Evolutionary conservation across 2,888 invertebrate genomes (phyloP), one percentile per base, ranked within the genome.

Genomic region (Horisme vitalbata): DNA sequence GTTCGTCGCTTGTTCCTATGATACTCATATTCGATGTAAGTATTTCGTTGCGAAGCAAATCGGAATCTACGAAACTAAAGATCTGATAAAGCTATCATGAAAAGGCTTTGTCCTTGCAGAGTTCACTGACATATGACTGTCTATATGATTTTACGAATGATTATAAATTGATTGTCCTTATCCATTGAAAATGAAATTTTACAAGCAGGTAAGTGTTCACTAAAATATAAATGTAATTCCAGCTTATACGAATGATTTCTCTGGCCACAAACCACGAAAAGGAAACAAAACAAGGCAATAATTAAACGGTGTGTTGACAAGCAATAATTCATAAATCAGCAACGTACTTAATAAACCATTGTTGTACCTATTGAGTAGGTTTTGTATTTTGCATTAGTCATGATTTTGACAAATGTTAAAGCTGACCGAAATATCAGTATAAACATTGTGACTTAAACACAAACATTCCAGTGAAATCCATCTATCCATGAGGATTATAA

Each of bases 1-100:
- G 68, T 63, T 68, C 62, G 70, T 65, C 61, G 63, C 68, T 73
- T 76, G 81, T 75, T 75, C 78, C 82, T 80, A 83, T 80, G 77
- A 83, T 83, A 81, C 81, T 79, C 70, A 68, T 75, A 82, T 82
- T 79, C 77, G 76, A 62, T n/a, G n/a, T n/a, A n/a, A 77, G 77
- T 75, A 80, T 80, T 78, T 77, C 80, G 77, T 79, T 71, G 78
- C 69, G 68, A 71, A 83, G 81, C 84, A 80, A 83, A 75, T 74
- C 68, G 75, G 65, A 80, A 83, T 84, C 69, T 65, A 79, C 82
- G 79, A 81, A 76, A 83, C 80, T 82, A 79, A 84, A 84, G 84
- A 83, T 86, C 86, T 83, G 87, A 84, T 85, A 83, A 75, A 79
- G 80, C 74, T 83, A 83, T 83, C 79, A 78, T 65, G 70, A 66